A percentile compares a stretch with the other conserved stretches of the same genome.
phyloP scores from a whole-genome alignment of 1,140 invertebrate genomes.

The Cyrtorhinus lividipennis region DNA sequence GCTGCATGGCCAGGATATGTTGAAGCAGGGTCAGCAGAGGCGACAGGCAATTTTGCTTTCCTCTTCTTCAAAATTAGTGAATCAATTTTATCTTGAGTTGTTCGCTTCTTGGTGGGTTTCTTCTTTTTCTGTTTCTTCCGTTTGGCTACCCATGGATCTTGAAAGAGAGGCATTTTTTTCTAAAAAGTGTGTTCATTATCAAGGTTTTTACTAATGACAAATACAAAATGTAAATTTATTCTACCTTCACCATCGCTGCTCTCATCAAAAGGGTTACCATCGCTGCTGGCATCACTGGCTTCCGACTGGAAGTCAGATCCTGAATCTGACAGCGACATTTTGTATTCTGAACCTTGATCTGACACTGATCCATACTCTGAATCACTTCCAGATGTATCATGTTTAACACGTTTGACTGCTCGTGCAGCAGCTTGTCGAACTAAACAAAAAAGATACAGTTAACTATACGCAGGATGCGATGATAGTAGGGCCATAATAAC shows the following conservation, averaged over 20 bases:
- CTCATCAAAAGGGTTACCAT: conserved; percentile 77
- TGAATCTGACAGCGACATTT: conserved; percentile 35
- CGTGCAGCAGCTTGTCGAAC: conserved; percentile 52
- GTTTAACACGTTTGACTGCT: conserved; percentile 49
- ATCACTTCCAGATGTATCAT: conserved; percentile 42
- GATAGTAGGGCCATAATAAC: too few relatives aligned
- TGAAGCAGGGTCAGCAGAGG: background rate
- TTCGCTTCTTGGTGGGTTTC: conserved; percentile 43
- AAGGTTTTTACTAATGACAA: too few relatives aligned
- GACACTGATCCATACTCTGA: conserved; percentile 38
- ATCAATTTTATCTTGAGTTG: conserved; percentile 58
- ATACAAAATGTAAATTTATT: background rate
- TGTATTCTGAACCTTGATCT: conserved; percentile 40
- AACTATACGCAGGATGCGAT: too few relatives aligned
- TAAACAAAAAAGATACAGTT: conserved; percentile 25
- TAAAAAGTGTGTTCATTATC: too few relatives aligned
- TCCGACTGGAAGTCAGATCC: conserved; percentile 44
- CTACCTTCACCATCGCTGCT: conserved; percentile 45
- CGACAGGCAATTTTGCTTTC: conserved; percentile 10
- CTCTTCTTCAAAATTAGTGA: conserved; percentile 20
- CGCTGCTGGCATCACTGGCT: conserved; percentile 53
- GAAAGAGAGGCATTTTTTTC: conserved; percentile 24
- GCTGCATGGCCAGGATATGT: conserved; percentile 38
- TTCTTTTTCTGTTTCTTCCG: conserved; percentile 58
- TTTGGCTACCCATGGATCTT: conserved; percentile 66